Evolutionary conservation across 2,113 vertebrate species (phyloP).

Genomic region (Scortum barcoo): DNA sequence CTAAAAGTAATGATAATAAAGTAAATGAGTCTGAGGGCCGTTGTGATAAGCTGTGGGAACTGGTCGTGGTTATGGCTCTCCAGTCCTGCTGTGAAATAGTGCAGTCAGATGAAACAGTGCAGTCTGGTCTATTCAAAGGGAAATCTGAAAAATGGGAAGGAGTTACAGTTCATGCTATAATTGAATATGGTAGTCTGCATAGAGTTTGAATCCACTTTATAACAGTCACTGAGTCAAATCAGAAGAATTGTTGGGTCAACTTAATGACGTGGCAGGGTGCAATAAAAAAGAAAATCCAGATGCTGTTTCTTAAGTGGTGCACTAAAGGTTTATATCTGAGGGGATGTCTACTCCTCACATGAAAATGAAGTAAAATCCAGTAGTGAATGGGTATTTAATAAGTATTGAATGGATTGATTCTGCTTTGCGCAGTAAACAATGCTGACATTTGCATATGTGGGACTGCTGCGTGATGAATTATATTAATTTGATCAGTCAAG

Average conservation of each 20-base stretch:
- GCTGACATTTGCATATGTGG: neutral
- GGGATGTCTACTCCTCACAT: neutral
- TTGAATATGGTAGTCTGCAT: neutral
- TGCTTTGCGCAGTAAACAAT: neutral
- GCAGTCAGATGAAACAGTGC: neutral
- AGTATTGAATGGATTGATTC: constrained; percentile 5
- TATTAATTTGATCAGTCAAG: neutral
- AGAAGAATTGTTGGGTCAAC: constrained; percentile 2
- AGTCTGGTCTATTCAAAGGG: constrained; percentile 3
- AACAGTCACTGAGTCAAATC: constrained; percentile 5
- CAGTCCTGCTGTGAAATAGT: constrained; percentile 1
- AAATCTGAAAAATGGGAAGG: neutral
- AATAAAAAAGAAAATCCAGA: neutral
- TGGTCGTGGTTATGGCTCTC: neutral
- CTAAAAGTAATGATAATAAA: no score
- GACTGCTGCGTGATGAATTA: neutral
- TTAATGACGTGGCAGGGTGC: neutral
- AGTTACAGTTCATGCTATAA: constrained; percentile 8
- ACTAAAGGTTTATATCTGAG: constrained; percentile 4
- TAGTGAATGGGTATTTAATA: constrained; percentile 16
- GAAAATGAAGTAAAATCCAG: neutral
- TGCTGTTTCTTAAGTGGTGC: neutral
- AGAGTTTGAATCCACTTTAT: constrained; percentile 6
- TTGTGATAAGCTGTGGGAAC: constrained; percentile 9
- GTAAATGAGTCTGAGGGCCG: neutral